A percentile compares a stretch with the other conserved stretches of the same genome.
These are phyloP conservation scores for Rhyacophila brunnea DNA, from an alignment of 1,140 invertebrate genomes.

Conservation along the genomic window DNA sequence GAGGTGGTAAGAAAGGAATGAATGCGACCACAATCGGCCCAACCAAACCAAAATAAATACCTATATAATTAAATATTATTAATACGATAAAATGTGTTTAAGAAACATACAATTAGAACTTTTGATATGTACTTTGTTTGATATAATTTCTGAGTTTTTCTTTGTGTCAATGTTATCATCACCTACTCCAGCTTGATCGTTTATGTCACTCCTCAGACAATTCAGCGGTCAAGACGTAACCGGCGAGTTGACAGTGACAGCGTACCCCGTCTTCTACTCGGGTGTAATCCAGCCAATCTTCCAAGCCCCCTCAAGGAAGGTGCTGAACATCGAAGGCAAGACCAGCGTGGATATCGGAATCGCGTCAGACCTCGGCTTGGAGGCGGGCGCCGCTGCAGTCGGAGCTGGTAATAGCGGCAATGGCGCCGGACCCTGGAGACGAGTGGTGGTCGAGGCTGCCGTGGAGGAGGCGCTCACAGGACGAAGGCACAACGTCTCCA, in stretches of 20 bases:
- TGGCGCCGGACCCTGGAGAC: constrained; percentile 74
- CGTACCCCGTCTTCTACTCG: constrained; percentile 75
- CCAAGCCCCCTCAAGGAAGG: constrained; percentile 70
- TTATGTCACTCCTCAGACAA: constrained; percentile 41
- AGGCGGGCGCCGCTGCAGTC: constrained; percentile 62
- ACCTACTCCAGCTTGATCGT: too few relatives aligned
- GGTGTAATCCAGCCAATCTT: constrained; percentile 77
- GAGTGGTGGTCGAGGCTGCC: constrained; percentile 73
- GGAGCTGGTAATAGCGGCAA: constrained; percentile 65
- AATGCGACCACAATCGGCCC: too few relatives aligned
- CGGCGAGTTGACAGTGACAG: constrained; percentile 74
- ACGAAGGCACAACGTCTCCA: constrained; percentile 76
- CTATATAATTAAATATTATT: too few relatives aligned
- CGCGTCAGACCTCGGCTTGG: constrained; percentile 65
- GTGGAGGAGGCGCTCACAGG: constrained; percentile 80
- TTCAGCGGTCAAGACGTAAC: constrained; percentile 76
- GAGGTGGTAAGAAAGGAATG: too few relatives aligned
- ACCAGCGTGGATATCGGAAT: constrained; percentile 70
- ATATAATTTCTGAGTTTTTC: too few relatives aligned
- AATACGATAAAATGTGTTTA: too few relatives aligned
- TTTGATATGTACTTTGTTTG: too few relatives aligned
- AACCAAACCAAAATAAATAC: too few relatives aligned
- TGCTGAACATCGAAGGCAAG: constrained; percentile 76
- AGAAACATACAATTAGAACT: too few relatives aligned
- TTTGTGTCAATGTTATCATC: too few relatives aligned